Evolutionary conservation across 1,140 invertebrate species (phyloP), one percentile per base, ranked within the genome.

Genomic region (Cardiocondyla obscurior): DNA sequence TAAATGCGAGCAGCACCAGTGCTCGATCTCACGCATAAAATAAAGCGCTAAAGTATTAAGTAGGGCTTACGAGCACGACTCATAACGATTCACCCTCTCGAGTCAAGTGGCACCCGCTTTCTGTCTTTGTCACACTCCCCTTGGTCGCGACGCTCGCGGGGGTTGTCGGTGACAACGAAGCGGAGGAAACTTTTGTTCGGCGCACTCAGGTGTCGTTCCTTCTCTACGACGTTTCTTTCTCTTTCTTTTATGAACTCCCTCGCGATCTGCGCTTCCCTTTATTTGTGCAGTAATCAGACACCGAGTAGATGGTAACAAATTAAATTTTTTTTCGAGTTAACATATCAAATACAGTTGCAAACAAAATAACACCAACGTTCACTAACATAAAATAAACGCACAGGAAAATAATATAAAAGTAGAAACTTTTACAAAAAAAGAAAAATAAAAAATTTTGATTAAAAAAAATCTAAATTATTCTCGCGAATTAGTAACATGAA

Each of bases 51-150:
- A 91, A 91, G 89, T 90, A 91, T 90, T 88, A 91, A 91, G 89
- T 91, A 89, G 82, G 84, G 85, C 87, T 90, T 89, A 90, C 84
- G 77, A 84, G 81, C 79, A 83, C 69, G 69, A 89, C 88, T 91
- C 90, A 89, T 89, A 90, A 89, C 90, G 85, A 91, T 91, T 91
- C 89, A 90, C 90, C 89, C 90, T 90, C 90, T 89, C 81, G 83
- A 90, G 84, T 90, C 86, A 88, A 88, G 87, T 88, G 87, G 76
- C 67, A 72, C 51, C 82, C 76, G 62, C 39, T 73, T 42, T 79
- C 44, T 39, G 60, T 87, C 85, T 74, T 79, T 64, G 72, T 81
- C 81, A 67, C 74, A 25, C 79, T 65, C 16, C 14, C 72, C 22
- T 53, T 22, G 10, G 10, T 33, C n/a, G 53, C 58, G 16, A 69